Base-by-base conservation (phyloP, 35 echinoderm and acorn worm species). In the Lytechinus pictus region DNA sequence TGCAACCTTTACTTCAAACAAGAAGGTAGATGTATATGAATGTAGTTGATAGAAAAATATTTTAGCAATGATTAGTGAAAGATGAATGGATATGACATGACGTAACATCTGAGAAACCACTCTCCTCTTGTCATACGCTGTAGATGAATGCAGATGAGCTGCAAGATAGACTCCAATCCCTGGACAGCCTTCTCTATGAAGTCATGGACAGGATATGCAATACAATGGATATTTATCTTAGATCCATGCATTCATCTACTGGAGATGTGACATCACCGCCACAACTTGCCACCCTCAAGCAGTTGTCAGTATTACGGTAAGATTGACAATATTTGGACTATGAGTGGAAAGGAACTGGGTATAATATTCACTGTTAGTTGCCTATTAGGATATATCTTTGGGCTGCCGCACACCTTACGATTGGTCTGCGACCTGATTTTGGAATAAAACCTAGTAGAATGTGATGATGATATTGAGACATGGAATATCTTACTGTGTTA, bases 201-300 rank as follows among this genome's bases (percentile, higher is more conserved):
- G 94, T 96, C 4, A 98, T 98, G 97, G 97, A 98, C 51, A 57
- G 95, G 27, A 95, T 98, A 9, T 98, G 97, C 86, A 94, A 96
- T 55, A 86, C 79, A 4, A 52, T 96, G n/a, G 97, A 98, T 94
- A 57, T 28, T 3, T 66, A 88, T 54, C 54, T 94, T 9, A 94
- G 72, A 52, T 10, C 86, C 79, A 88, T 51, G 92, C 89, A 86
- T 28, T 87, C 66, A 87, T 86, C 52, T 29, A 94, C 72, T 57
- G 92, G 71, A 29, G 72, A 60, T 52, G 9, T 53, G 16, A n/a
- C 3, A 14, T 27, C 52, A 88, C 28, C 54, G 91, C 24, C 86
- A 95, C 44, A 95, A 94, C 86, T 93, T 8, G 9, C 96, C 9
- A 88, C 87, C 54, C 13, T 98, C 14, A 96, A 96, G 54, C 96